A percentile compares a stretch with the other conserved stretches of the same genome.
phyloP scores from a whole-genome alignment of 2,113 vertebrate species.

The Monarcha castaneiventris region DNA sequence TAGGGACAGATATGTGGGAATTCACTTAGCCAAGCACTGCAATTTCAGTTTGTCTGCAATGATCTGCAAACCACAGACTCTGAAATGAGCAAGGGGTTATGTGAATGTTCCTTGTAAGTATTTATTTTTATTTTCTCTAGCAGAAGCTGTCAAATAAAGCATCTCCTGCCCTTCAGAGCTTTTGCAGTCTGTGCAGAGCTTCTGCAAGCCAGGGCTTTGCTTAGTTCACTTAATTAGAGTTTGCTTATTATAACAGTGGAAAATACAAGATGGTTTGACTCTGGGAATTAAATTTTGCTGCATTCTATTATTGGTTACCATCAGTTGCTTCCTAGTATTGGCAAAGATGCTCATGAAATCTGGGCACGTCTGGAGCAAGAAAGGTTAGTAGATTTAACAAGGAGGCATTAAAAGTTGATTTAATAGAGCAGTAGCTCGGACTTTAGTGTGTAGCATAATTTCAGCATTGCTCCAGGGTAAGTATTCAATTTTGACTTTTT shows the following conservation, averaged over 20 bases:
- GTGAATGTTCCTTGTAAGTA: conserved; percentile 33
- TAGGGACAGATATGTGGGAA: conserved; percentile 41
- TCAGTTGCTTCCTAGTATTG: conserved; percentile 19
- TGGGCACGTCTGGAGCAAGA: conserved; percentile 1
- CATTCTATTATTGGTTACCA: conserved; percentile 25
- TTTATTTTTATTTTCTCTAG: conserved; percentile 49
- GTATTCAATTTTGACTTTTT: background rate
- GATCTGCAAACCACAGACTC: conserved; percentile 58
- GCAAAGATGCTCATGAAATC: conserved; percentile 11
- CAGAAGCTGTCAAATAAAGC: conserved; percentile 44
- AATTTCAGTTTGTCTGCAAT: conserved; percentile 29
- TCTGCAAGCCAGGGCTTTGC: conserved; percentile 26
- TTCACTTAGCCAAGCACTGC: background rate
- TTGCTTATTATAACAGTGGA: conserved; percentile 25
- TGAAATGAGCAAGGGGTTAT: conserved; percentile 58
- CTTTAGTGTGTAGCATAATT: background rate
- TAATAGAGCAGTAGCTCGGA: conserved; percentile 35
- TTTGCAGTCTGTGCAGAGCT: conserved; percentile 23
- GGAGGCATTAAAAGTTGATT: conserved; percentile 44
- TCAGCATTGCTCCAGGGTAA: conserved; percentile 9
- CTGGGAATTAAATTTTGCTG: conserved; percentile 45
- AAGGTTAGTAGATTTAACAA: conserved; percentile 17
- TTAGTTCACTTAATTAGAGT: conserved; percentile 26
- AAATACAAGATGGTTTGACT: conserved; percentile 37
- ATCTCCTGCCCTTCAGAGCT: conserved; percentile 26